Percentiles rank a stretch among this genome's conserved stretches.
Conservation (phyloP, 1,140 invertebrate genomes). For the Drosophila fuyamai region DNA sequence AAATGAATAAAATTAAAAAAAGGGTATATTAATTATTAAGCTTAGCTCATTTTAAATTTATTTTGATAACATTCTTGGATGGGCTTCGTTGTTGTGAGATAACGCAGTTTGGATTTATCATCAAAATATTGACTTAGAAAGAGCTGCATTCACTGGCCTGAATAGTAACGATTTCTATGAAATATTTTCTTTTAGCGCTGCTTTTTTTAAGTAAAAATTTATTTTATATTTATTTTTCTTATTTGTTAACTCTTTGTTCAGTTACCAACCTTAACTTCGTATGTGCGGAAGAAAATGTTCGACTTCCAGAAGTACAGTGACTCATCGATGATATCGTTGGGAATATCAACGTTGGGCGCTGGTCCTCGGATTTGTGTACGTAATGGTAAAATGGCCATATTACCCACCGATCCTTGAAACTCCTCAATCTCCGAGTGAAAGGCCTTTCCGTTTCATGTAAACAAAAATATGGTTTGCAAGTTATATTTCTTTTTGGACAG, state of each 20-base stretch:
- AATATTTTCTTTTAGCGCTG: neutral
- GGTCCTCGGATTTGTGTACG: constrained; percentile 94
- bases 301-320: constrained; percentile 98
- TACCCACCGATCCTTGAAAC: constrained; percentile 91
- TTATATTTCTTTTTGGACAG: neutral
- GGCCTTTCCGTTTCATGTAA: constrained; percentile 87
- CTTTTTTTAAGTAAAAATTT: neutral
- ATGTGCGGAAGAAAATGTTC: constrained; percentile 99
- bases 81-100: neutral
- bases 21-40: no score
- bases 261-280: constrained; percentile 94
- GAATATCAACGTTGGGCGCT: constrained; percentile 89
- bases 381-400: constrained; percentile 96
- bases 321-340: constrained; percentile 98
- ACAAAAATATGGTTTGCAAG: neutral
- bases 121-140: neutral
- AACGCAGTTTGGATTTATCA: neutral
- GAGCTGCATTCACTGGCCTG: neutral
- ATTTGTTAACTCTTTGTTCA: constrained; percentile 74
- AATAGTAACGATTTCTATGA: neutral
- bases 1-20: no score
- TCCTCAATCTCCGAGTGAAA: constrained; percentile 96
- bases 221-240: neutral
- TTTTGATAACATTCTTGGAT: neutral
- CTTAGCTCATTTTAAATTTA: neutral